Percentiles rank a stretch among this genome's conserved stretches.
Conservation (phyloP, 2,113 vertebrate genomes). For the Spheniscus mendiculus region DNA sequence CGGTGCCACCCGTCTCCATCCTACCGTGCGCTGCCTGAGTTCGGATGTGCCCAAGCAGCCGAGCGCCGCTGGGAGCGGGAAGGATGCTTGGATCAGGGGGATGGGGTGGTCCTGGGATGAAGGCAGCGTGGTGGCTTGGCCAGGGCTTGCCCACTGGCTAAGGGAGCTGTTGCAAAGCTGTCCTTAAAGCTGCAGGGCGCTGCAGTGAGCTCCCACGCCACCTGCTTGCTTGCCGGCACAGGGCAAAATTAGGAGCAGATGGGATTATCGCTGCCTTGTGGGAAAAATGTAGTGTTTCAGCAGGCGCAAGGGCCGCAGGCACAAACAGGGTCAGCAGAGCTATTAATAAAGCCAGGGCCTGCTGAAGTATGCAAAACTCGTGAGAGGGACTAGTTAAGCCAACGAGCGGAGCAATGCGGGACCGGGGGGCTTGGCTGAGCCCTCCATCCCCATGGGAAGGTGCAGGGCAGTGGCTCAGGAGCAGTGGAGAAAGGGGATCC, state of each 20-base stretch:
- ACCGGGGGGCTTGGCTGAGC: accelerated
- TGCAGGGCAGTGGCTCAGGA: neutral
- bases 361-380: accelerated
- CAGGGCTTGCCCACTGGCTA: neutral
- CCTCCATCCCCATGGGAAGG: neutral
- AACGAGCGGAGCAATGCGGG: accelerated
- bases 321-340: neutral
- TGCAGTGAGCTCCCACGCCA: neutral
- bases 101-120: neutral
- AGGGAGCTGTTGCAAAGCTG: neutral
- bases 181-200: neutral
- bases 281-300: slow-evolving; percentile 27
- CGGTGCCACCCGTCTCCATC: neutral
- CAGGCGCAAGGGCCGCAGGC: neutral
- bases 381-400: neutral
- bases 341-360: neutral
- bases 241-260: slow-evolving; percentile 41
- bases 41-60: neutral
- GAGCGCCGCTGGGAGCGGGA: accelerated
- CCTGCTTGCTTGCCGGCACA: neutral
- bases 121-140: neutral
- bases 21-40: neutral
- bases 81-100: neutral
- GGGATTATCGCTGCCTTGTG: neutral
- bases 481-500: neutral